Percentiles rank a stretch among this genome's conserved stretches.
Conservation (phyloP, 1,140 invertebrate species). For the Zaprionus camerounensis region DNA sequence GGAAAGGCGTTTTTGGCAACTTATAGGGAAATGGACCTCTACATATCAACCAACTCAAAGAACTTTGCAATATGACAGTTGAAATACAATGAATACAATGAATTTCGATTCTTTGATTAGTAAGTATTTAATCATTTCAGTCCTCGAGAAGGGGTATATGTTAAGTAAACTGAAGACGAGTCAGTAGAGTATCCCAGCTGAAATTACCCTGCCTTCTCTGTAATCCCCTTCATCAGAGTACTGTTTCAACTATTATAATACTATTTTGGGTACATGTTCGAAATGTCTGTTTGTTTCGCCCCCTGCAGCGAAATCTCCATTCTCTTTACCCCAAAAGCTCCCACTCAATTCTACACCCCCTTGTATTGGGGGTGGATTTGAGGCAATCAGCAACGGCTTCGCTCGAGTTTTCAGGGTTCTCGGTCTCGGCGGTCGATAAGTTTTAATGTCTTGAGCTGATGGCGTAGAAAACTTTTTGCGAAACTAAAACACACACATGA, state of each 20-base stretch:
- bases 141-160: neutral
- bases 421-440: slow-evolving; percentile 67
- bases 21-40: too few species aligned
- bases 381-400: slow-evolving; percentile 39
- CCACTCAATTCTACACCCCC: slow-evolving; percentile 17
- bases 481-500: slow-evolving; percentile 50
- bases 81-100: too few species aligned
- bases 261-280: neutral
- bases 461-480: slow-evolving; percentile 78
- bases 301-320: slow-evolving; percentile 35
- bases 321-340: neutral
- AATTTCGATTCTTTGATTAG: neutral
- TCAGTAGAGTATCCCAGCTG: neutral
- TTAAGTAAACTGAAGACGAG: neutral
- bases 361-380: slow-evolving; percentile 59
- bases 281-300: slow-evolving; percentile 5
- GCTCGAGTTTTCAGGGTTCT: slow-evolving; percentile 13
- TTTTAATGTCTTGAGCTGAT: slow-evolving; percentile 82
- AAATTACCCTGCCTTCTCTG: neutral
- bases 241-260: neutral
- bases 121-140: neutral
- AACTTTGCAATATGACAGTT: too few species aligned
- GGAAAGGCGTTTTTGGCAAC: neutral
- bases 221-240: neutral
- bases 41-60: too few species aligned